Evolutionary conservation across 2,888 invertebrate species (phyloP).

Genomic region (Volucella bombylans): DNA sequence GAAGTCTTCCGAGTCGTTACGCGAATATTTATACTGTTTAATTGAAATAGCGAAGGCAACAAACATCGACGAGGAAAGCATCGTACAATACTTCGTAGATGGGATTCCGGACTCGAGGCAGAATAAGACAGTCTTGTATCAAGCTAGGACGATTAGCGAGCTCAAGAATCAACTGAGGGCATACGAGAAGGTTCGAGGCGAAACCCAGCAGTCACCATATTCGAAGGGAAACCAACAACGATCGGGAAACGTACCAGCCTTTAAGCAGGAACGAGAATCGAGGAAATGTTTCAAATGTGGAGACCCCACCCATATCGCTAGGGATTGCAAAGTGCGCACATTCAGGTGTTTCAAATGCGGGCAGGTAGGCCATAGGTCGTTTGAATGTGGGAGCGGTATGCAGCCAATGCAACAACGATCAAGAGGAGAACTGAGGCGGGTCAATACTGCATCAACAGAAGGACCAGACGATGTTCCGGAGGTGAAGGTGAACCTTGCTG

Average conservation of each 20-base stretch:
- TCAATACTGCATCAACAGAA: conserved; percentile 26
- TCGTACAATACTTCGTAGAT: too few species aligned
- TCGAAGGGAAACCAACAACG: conserved; percentile 16
- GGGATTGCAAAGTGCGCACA: not conserved
- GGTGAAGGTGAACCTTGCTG: not conserved
- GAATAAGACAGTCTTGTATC: conserved; percentile 53
- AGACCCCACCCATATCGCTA: not conserved
- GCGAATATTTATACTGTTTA: conserved; percentile 54
- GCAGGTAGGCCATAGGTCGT: conserved; percentile 4
- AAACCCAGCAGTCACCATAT: conserved; percentile 35
- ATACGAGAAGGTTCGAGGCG: conserved; percentile 32
- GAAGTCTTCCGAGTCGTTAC: conserved; percentile 27
- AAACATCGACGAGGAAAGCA: too few species aligned
- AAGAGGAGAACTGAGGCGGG: not conserved
- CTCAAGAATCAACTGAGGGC: conserved; percentile 36
- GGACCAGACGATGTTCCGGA: conserved; percentile 6
- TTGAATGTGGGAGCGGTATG: not conserved
- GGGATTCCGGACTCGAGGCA: conserved; percentile 34
- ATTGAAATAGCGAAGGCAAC: conserved; percentile 58
- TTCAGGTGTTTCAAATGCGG: conserved; percentile 20
- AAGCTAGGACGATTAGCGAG: conserved; percentile 11
- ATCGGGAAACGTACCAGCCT: not conserved
- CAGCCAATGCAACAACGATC: not conserved
- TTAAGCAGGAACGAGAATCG: conserved; percentile 4
- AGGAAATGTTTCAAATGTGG: conserved; percentile 33